A percentile compares a stretch with the other conserved stretches of the same genome.
Evolutionary conservation across 2,888 invertebrate species (phyloP).

Genomic region (Synanthedon tipuliformis): DNA sequence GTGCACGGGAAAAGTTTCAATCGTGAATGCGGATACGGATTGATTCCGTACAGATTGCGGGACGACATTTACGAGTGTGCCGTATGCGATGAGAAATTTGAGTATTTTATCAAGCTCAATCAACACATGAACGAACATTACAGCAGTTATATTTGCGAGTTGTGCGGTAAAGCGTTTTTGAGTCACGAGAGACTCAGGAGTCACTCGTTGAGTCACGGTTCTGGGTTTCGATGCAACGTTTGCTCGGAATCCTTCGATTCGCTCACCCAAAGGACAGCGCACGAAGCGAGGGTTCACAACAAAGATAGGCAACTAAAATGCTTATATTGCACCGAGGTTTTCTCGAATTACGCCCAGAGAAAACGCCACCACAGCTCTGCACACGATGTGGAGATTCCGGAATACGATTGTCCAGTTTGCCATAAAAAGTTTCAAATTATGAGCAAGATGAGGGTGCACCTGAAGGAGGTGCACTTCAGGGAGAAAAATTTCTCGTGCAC

Average conservation of each 20-base stretch:
- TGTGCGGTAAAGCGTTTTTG: constrained; percentile 51
- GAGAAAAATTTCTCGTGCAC: constrained; percentile 56
- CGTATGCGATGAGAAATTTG: constrained; percentile 35
- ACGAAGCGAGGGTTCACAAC: constrained; percentile 35
- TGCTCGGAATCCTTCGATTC: constrained; percentile 42
- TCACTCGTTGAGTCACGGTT: constrained; percentile 38
- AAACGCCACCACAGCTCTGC: constrained; percentile 32
- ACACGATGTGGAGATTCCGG: constrained; percentile 33
- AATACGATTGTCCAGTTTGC: constrained; percentile 42
- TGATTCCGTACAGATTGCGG: constrained; percentile 43
- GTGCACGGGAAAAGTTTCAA: constrained; percentile 26
- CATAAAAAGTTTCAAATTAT: constrained; percentile 37
- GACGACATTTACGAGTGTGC: constrained; percentile 36
- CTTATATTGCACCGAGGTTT: constrained; percentile 36
- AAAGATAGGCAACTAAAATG: constrained; percentile 37
- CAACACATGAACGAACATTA: constrained; percentile 59
- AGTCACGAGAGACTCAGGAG: constrained; percentile 42
- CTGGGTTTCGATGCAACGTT: constrained; percentile 32
- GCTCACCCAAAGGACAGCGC: constrained; percentile 30
- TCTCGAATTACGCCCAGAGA: constrained; percentile 35
- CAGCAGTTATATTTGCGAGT: constrained; percentile 46
- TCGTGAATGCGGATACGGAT: constrained; percentile 33
- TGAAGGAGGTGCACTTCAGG: constrained; percentile 52
- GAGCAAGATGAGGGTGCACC: constrained; percentile 42
- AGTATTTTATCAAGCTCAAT: constrained; percentile 51